phyloP scores from a whole-genome alignment of 1,140 invertebrate species.

The Colletes latitarsis region DNA sequence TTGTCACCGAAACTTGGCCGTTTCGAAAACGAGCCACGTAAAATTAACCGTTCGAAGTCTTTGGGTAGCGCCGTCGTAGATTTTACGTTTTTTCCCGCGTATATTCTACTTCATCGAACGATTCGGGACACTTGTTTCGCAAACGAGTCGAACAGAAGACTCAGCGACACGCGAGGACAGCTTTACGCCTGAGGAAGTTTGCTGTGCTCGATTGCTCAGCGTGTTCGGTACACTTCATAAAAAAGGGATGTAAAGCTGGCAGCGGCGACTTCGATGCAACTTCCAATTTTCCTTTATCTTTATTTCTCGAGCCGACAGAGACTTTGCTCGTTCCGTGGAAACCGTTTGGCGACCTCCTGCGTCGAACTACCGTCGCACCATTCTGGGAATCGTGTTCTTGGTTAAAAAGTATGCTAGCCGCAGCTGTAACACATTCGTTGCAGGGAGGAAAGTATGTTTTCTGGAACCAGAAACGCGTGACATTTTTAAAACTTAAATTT shows the following conservation, averaged over 20 bases:
- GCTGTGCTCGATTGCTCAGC: too few species aligned
- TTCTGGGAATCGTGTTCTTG: not conserved
- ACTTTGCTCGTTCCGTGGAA: constrained; percentile 21
- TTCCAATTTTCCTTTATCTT: constrained; percentile 57
- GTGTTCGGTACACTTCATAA: not conserved
- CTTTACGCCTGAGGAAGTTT: not conserved
- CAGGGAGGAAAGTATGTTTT: too few species aligned
- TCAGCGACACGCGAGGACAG: not conserved
- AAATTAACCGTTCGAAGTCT: too few species aligned
- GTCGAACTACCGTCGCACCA: not conserved
- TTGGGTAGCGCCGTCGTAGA: too few species aligned
- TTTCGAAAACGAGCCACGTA: too few species aligned
- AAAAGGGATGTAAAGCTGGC: constrained; percentile 30
- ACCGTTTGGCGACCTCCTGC: not conserved
- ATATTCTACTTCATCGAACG: not conserved
- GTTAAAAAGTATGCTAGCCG: not conserved
- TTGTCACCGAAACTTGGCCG: too few species aligned
- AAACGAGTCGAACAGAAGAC: not conserved
- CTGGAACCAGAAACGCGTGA: too few species aligned
- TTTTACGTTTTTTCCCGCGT: too few species aligned
- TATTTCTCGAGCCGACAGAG: constrained; percentile 20
- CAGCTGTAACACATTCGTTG: too few species aligned
- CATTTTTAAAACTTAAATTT: too few species aligned
- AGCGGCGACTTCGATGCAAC: constrained; percentile 18
- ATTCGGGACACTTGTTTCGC: not conserved